These are phyloP conservation scores for silkworm (Bombyx mori) DNA, from an alignment of 1,140 invertebrate species.

Conservation along the genomic window ASM3026992v2 NC_085135.1:10235001-10235500, in stretches of 20 bases:
- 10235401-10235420: slow-evolving; percentile 15
- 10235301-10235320: slow-evolving; percentile 20
- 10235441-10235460: slow-evolving; percentile 12
- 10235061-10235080: no score
- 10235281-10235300: slow-evolving; percentile 22
- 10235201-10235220: no score
- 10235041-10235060: no score
- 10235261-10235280: slow-evolving; percentile 18
- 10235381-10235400: slow-evolving; percentile 13
- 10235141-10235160: no score
- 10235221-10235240: no score
- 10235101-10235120: no score
- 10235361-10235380: slow-evolving; percentile 13
- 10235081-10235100: no score
- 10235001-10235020: slow-evolving; percentile 11
- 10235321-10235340: slow-evolving; percentile 18
- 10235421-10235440: slow-evolving; percentile 11
- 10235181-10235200: no score
- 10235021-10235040: no score
- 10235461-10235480: slow-evolving; percentile 15
- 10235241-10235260: slow-evolving; percentile 17
- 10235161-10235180: no score
- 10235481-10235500: no score
- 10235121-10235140: no score
- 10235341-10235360: slow-evolving; percentile 12